Conservation (phyloP, 1,140 invertebrate genomes). For the Delia radicum region DNA sequence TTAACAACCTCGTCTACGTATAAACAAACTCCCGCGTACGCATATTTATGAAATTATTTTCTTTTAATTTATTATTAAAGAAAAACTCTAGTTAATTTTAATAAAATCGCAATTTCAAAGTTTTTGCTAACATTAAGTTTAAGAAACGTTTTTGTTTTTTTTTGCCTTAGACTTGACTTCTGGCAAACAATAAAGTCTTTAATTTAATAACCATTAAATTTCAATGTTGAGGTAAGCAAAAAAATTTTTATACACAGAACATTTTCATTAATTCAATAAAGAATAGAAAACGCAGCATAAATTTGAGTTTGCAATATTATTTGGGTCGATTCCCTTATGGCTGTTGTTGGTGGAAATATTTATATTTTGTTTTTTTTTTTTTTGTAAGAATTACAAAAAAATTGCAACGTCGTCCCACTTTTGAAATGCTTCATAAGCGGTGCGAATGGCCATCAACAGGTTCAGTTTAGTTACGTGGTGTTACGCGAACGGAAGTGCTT, state of each 20-base stretch:
- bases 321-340: neutral
- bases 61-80: neutral
- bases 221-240: neutral
- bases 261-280: neutral
- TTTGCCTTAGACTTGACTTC: neutral
- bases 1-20: neutral
- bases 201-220: neutral
- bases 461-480: slow-evolving; percentile 47
- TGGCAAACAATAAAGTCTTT: neutral
- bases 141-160: neutral
- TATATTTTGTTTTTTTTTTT: slow-evolving; percentile 7
- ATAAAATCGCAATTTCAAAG: neutral
- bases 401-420: slow-evolving; percentile 45
- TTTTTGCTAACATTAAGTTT: neutral
- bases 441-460: slow-evolving; percentile 24
- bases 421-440: slow-evolving; percentile 46
- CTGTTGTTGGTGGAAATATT: neutral
- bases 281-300: neutral
- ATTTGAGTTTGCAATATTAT: neutral
- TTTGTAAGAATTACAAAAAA: slow-evolving; percentile 1
- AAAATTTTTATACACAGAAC: neutral
- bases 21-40: neutral
- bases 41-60: neutral
- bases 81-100: neutral
- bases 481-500: slow-evolving; percentile 35